Base-by-base conservation (phyloP, 2,888 invertebrate genomes). In the Eucriotettix oculatus region DNA sequence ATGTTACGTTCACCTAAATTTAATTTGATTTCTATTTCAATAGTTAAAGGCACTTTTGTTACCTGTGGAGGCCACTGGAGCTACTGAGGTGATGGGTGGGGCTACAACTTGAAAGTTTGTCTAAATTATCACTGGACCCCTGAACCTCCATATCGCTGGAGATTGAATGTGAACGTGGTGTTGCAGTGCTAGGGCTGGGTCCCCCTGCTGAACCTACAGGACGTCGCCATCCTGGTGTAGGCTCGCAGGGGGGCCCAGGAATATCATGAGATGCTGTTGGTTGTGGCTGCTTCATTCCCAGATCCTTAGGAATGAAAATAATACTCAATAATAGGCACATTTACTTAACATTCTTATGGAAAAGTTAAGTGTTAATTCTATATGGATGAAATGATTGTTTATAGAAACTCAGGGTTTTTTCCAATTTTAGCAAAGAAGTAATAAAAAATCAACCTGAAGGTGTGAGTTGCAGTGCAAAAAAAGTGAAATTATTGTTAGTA, bases 171-270 rank as follows among this genome's bases (percentile, higher is more conserved):
- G 68, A 68, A 53, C 69, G 64, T n/a, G 66, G 66, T 42, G 64
- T 63, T 44, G 65, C 60, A 40, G 68, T 65, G 11, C 66, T 64
- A 48, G 61, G 61, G 58, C 61, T 61, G 16, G 62, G 63, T 10
- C 60, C 71, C 66, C 66, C 72, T 71, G 60, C 72, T 67, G 64
- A 72, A 67, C 66, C 73, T 71, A 66, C 56, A 16, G 63, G 63
- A 43, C 63, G 43, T 40, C 62, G 59, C 42, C 29, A 29, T 29
- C 29, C 29, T 29, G 29, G 29, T 2, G 29, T 29, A 29, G 29
- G 29, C 29, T 29, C 29, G 29, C 29, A 29, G 29, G 64, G 58
- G 42, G 59, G 61, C 12, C 60, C 58, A 42, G 61, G 58, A 48
- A 57, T 59, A n/a, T 57, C 60, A 16, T 58, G 56, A 54, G 54